Percentiles rank a stretch among this genome's conserved stretches.
Conservation (phyloP, 1,140 invertebrate species). For the Neodiprion fabricii region DNA sequence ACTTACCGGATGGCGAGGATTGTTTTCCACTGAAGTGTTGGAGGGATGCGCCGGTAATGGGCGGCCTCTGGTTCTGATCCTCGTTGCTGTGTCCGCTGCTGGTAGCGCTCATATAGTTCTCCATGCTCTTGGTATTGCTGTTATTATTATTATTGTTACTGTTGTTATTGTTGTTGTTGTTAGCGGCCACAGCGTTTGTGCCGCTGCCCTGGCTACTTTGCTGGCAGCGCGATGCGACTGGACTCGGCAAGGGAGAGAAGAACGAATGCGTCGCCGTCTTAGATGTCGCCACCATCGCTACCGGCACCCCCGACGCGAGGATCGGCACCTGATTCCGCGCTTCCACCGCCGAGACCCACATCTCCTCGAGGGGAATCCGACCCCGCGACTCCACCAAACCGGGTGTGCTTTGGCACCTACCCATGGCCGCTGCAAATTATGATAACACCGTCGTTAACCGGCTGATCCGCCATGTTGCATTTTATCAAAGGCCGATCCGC, state of each 20-base stretch:
- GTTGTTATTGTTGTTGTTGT: constrained; percentile 21
- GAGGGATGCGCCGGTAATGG: constrained; percentile 42
- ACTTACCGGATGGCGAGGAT: constrained; percentile 55
- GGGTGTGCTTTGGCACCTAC: constrained; percentile 92
- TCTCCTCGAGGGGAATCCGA: constrained; percentile 87
- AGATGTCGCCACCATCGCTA: constrained; percentile 49
- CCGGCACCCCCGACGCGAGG: constrained; percentile 60
- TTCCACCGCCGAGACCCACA: constrained; percentile 76
- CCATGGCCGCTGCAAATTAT: constrained; percentile 81
- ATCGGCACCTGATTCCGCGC: constrained; percentile 56
- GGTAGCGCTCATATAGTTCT: constrained; percentile 57
- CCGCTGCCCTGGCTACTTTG: constrained; percentile 14
- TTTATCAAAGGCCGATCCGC: too few species aligned
- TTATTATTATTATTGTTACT: constrained; percentile 19
- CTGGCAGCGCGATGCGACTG: neutral
- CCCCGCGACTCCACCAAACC: constrained; percentile 92
- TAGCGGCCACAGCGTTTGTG: constrained; percentile 22
- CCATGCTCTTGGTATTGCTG: constrained; percentile 43
- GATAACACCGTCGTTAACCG: constrained; percentile 17
- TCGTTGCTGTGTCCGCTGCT: constrained; percentile 60
- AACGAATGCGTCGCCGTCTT: neutral
- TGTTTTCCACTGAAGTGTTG: constrained; percentile 52
- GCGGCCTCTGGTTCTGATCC: constrained; percentile 48
- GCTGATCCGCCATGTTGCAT: neutral
- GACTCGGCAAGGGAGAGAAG: neutral